Base-by-base conservation (phyloP, 2,113 vertebrate genomes). In the Polyodon spathula region DNA sequence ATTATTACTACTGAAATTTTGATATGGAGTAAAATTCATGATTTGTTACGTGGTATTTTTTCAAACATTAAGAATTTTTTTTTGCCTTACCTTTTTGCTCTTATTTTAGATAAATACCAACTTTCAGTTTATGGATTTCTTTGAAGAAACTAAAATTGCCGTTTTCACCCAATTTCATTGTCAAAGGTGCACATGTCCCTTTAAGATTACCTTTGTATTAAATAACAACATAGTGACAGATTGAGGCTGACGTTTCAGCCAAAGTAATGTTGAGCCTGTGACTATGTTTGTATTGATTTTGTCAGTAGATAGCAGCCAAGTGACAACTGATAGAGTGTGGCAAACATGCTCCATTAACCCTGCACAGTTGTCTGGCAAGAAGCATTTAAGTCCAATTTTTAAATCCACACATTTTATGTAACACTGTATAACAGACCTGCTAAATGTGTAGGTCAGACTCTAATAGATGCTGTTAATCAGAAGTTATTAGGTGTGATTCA, bases 251-350 rank as follows among this genome's bases (percentile, higher is more conserved):
- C 7, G 7, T 44, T 44, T 7, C 2, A 44, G 43, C 7, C 43
- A 44, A 44, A 44, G 43, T 8, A 44, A 12, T 44, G 43, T 12
- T 8, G 7, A 44, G 43, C 43, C 43, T 44, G 7, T 44, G 43
- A 44, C 43, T 44, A 44, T 44, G 43, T 44, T 44, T 44, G 43
- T 44, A 44, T 44, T 44, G 43, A 44, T 44, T 44, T 44, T 44
- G 43, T 44, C 43, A 44, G 43, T 44, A 44, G 43, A 12, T 44
- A 44, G 43, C 43, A 44, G 43, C 43, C 43, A 44, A 44, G 43
- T 44, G 43, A 44, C 43, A 44, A 44, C 7, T 44, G 43, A 44
- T 44, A 44, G 43, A 44, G 7, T 44, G 43, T 44, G 43, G 43
- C 43, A 44, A 44, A 44, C 12, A 44, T 44, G 43, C 43, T 44